Base-by-base conservation (phyloP, 2,113 vertebrate genomes). In the Pipra filicauda region DNA sequence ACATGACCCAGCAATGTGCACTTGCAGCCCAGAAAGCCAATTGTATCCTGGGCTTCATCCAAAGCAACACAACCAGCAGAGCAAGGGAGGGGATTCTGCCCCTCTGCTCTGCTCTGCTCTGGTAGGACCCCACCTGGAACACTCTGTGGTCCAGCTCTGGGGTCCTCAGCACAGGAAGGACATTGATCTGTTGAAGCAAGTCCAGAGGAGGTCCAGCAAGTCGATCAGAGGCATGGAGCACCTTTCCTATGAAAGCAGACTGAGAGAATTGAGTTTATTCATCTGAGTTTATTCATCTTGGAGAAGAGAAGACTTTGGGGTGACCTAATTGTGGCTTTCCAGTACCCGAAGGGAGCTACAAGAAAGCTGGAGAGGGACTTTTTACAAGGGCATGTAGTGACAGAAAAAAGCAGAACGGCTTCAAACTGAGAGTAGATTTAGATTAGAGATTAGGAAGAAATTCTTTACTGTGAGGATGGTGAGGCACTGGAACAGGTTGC, bases 161-260 rank as follows among this genome's bases (percentile, higher is more conserved):
- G 33, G 11, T 11, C 28, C 28, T 49, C 23, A 64, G 57, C 41
- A 64, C 57, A 55, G 65, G 48, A 23, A 28, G 19, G 48, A 23
- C 18, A 23, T 3, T 6, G 22, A 55, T 1, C 17, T 64, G 41
- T 4, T 46, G 12, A 27, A 41, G 2, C 0, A 8, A 41, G 20
- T 62, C 20, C 41, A 65, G 51, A 57, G 35, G 7, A 49, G 58
- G 67, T 39, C 0, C 23, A 49, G 2, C 9, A 65, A 43, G 14
- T 3, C 2, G 0, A 8, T 49, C 31, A 57, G 24, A 58, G 1
- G 6, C 51, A 7, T 43, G 43, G 6, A 58, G 21, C 9, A 37
- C 11, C 21, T 65, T 27, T 81, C 33, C 27, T 33, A 1, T 31
- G 27, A 58, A 31, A 18, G 58, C 49, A 16, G 11, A 26, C 58